Evolutionary conservation across 1,140 invertebrate genomes (phyloP).

Genomic region (Diplogasteroides magnus): DNA sequence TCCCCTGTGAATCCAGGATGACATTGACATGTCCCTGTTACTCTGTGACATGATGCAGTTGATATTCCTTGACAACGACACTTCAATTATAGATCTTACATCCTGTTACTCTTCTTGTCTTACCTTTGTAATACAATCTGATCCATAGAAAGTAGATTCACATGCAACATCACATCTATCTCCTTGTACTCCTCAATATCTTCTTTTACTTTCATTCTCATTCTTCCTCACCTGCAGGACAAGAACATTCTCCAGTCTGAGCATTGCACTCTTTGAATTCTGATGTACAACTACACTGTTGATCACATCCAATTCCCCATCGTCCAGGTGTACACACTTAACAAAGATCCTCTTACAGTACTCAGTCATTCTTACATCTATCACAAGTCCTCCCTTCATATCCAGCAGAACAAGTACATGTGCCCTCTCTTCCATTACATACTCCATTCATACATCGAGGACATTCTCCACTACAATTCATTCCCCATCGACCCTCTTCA

Average conservation of each 20-base stretch:
- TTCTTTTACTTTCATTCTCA: neutral
- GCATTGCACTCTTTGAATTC: conserved; percentile 68
- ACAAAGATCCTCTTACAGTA: conserved; percentile 6
- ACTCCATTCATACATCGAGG: conserved; percentile 37
- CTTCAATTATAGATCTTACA: conserved; percentile 70
- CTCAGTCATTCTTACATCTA: conserved; percentile 18
- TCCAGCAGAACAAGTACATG: conserved; percentile 64
- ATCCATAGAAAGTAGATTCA: conserved; percentile 56
- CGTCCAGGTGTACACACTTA: conserved; percentile 55
- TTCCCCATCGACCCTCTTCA: conserved; percentile 62
- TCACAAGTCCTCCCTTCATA: conserved; percentile 47
- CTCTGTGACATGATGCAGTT: conserved; percentile 18
- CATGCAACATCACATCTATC: conserved; percentile 63
- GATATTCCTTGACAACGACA: conserved; percentile 12
- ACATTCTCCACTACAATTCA: conserved; percentile 55
- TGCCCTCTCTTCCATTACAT: conserved; percentile 75
- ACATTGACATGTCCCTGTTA: conserved; percentile 76
- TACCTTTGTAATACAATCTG: conserved; percentile 53
- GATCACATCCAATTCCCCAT: conserved; percentile 56
- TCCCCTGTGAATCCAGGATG: conserved; percentile 74
- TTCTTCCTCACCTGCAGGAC: conserved; percentile 76
- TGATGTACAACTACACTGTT: conserved; percentile 43
- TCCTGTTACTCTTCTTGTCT: conserved; percentile 51
- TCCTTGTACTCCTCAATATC: conserved; percentile 59
- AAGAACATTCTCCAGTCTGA: conserved; percentile 78